Base-by-base conservation (phyloP, 1,140 invertebrate species). In the Drosophila willistoni region DNA sequence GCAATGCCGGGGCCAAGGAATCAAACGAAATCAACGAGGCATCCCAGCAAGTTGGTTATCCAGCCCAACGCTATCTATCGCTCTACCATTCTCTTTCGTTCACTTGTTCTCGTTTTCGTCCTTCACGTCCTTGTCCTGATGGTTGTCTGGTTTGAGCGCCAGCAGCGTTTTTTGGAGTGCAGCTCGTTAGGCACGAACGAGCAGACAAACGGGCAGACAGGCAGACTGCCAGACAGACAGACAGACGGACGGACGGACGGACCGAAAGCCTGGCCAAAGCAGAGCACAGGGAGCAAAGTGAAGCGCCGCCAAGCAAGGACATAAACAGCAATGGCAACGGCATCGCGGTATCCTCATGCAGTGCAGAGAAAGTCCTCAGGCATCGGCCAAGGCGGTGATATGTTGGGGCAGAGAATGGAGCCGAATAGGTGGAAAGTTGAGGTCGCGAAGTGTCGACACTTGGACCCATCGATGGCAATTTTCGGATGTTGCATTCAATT, bases 121-220 rank as follows among this genome's bases (percentile, higher is more conserved):
- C 10, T 44, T 13, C 10, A 13, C 19, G 44, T 47, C 47, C 7
- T 25, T 12, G 17, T 3, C 36, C 10, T 39, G 12, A 12, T 19
- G 55, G 39, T 41, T 36, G 47, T 42, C 73, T 64, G 41, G 51
- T 54, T 41, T 34, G n/a, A 61, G 44, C 57, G 70, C 84, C 80
- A 55, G 67, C 47, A 87, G 79, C 83, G 59, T 44, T 64, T 63
- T 69, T 68, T 69, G 76, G 73, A 87, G 83, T 87, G 83, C 83
- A 87, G 84, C 83, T 87, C 83, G 83, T 87, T 87, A 87, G 83
- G 83, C 84, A 87, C 83, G 83, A 87, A 83, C 83, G 83, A 87
- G 79, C 84, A 89, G 69, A 70, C 72, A 74, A 81, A 68, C 82
- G 59, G 67, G 72, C 42, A 73, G 70, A 69, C 69, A 74, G 71